Base-by-base conservation (phyloP, 2,113 vertebrate species). In the Proterorhinus semilunaris region DNA sequence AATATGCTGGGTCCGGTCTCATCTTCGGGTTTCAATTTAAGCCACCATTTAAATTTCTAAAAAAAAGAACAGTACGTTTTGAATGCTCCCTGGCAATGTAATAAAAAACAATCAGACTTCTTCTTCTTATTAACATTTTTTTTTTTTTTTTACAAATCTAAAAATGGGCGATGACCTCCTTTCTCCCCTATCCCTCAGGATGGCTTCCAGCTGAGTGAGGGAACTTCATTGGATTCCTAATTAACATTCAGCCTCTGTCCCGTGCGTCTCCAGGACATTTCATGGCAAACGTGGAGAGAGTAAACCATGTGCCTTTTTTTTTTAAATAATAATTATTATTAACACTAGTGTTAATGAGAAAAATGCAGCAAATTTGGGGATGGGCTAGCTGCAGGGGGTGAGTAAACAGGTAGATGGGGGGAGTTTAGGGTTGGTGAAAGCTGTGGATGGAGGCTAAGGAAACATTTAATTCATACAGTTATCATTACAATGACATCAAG, bases 171-270 rank as follows among this genome's bases (percentile, higher is more conserved):
- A 74, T 66, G 80, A 74, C 66, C 74, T 72, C 45, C 72, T 75
- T 83, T 43, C 86, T 83, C 81, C 68, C 27, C 27, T 84, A 86
- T 87, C 88, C 87, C 89, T 88, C 79, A 79, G 83, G 89, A 80
- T 76, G 83, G 80, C 86, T 88, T 86, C 83, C 82, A 83, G 84
- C 83, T 86, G 83, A 87, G 88, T 59, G 51, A 75, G 72, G 77
- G 63, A 92, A 86, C 86, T 86, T 85, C 70, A 78, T 78, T 67
- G 63, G 80, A 86, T 90, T 87, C 79, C 83, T 86, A 90, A 92
- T 92, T 90, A 92, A 91, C 89, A 91, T 91, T 89, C 86, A 86
- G 80, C 78, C 79, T 82, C 83, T 50, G 77, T 89, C 86, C 71
- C 52, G 44, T 79, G 79, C 64, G 61, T 86, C 83, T 81, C 69